Conservation (phyloP, 2,113 vertebrate genomes). For the Hemiprocne comata region DNA sequence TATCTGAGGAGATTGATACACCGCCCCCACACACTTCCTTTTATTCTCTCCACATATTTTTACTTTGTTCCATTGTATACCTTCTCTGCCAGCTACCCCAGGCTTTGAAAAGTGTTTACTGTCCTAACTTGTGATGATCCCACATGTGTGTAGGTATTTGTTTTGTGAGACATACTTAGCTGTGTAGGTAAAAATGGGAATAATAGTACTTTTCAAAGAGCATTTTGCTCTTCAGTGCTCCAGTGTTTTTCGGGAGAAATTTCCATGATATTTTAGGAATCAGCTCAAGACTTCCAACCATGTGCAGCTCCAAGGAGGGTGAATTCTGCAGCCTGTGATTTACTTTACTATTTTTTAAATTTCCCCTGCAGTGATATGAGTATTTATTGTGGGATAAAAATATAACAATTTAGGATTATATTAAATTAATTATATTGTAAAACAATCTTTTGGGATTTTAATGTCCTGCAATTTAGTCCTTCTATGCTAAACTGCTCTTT, state of each 20-base stretch:
- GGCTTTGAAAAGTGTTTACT: slow-evolving; percentile 21
- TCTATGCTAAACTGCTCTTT: not conserved
- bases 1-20: not conserved
- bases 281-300: not conserved
- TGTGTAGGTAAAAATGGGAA: not conserved
- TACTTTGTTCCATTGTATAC: slow-evolving; percentile 4
- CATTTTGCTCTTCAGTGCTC: not conserved
- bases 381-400: not conserved
- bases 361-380: not conserved
- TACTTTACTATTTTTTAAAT: not conserved
- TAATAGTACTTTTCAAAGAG: not conserved
- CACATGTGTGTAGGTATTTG: not conserved
- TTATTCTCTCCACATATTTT: not conserved
- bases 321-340: not conserved
- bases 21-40: not conserved
- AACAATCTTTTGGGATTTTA: not conserved
- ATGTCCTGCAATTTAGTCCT: not conserved
- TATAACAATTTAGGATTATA: not conserved
- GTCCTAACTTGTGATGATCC: not conserved
- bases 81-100: not conserved
- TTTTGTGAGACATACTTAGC: not conserved
- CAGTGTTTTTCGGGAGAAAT: not conserved
- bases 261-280: not conserved
- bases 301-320: not conserved
- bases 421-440: not conserved